A percentile compares a stretch with the other conserved stretches of the same genome.
Evolutionary conservation across 1,140 invertebrate genomes (phyloP).

Genomic region (Luehdorfia chinensis): DNA sequence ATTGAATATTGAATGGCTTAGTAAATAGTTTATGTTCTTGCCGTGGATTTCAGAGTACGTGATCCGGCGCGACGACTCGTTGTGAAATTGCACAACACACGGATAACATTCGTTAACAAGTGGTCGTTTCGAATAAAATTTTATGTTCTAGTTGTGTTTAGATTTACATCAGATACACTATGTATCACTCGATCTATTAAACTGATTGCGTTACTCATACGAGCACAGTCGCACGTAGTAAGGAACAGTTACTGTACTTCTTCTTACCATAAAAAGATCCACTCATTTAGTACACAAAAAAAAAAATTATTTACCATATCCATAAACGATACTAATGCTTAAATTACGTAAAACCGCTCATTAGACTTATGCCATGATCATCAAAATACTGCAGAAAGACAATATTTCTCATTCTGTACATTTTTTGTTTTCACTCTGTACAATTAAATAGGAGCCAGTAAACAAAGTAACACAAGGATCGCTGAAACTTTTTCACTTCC

Average conservation of each 20-base stretch:
- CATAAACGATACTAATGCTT: no score
- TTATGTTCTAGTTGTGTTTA: slow-evolving; percentile 61
- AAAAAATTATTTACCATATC: not conserved
- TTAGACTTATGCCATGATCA: not conserved
- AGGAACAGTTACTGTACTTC: not conserved
- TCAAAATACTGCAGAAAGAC: no score
- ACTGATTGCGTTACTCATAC: slow-evolving; percentile 5
- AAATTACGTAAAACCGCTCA: not conserved
- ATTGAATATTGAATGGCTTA: slow-evolving; percentile 75
- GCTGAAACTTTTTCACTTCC: no score
- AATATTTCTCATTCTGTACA: no score
- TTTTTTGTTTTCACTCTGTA: no score
- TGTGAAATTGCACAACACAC: slow-evolving; percentile 67
- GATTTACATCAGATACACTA: slow-evolving; percentile 53
- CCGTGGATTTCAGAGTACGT: slow-evolving; percentile 72
- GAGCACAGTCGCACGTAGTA: slow-evolving; percentile 13
- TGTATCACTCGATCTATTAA: slow-evolving; percentile 44
- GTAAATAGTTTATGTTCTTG: slow-evolving; percentile 76
- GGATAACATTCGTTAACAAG: slow-evolving; percentile 64
- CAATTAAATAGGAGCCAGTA: no score
- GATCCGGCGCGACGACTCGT: slow-evolving; percentile 58
- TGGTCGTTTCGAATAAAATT: slow-evolving; percentile 60
- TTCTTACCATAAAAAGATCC: slow-evolving; percentile 6
- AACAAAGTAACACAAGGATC: no score
- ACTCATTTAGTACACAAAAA: not conserved